Conservation (phyloP, 2,888 invertebrate species). For the Tetanocera ferruginea region DNA sequence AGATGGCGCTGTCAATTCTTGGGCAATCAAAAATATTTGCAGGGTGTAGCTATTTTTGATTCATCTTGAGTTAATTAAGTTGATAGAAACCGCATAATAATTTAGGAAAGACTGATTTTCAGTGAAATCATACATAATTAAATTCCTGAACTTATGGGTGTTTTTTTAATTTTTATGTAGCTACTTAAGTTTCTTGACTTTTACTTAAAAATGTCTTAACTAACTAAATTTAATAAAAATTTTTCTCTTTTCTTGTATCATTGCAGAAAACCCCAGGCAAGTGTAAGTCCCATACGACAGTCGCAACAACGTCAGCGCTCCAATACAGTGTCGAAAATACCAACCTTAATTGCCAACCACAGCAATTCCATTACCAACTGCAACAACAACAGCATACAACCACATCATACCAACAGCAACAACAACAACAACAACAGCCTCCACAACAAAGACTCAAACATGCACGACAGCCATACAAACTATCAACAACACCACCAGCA, state of each 20-base stretch:
- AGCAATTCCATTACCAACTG: slow-evolving; percentile 57
- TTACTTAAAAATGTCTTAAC: too few species aligned
- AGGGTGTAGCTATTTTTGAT: too few species aligned
- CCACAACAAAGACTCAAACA: slow-evolving; percentile 65
- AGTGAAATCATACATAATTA: too few species aligned
- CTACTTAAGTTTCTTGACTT: too few species aligned
- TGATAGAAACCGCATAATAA: too few species aligned
- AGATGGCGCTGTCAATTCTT: too few species aligned
- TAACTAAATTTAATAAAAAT: too few species aligned
- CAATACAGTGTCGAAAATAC: slow-evolving; percentile 70
- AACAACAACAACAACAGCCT: slow-evolving; percentile 53
- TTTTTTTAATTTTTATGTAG: too few species aligned
- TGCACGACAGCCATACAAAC: slow-evolving; percentile 71
- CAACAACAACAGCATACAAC: slow-evolving; percentile 70
- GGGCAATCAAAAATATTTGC: too few species aligned
- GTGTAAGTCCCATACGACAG: slow-evolving; percentile 69
- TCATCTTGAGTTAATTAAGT: too few species aligned
- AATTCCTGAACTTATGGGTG: too few species aligned
- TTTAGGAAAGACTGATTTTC: too few species aligned
- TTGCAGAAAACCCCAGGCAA: slow-evolving; percentile 75
- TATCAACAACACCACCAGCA: slow-evolving; percentile 50
- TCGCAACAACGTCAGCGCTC: slow-evolving; percentile 66
- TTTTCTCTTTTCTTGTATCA: slow-evolving; percentile 30
- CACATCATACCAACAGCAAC: slow-evolving; percentile 57
- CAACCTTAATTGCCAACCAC: slow-evolving; percentile 66